Conservation (phyloP, 2,113 vertebrate genomes). For the Psittacus erithacus region DNA sequence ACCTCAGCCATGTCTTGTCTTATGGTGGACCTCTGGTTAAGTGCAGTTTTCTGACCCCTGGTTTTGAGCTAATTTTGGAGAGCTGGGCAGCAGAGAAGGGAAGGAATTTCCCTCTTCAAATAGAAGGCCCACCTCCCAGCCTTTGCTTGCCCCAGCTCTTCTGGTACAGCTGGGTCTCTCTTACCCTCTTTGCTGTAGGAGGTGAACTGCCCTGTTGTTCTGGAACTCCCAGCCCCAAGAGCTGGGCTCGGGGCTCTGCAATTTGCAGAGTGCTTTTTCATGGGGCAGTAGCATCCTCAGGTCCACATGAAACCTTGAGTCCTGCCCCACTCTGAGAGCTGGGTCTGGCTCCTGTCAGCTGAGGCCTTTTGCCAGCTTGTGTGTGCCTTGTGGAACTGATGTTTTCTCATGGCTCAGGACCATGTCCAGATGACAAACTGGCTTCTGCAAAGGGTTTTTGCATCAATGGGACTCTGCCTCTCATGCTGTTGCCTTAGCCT, state of each 20-base stretch:
- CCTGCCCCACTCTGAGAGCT: rapidly evolving
- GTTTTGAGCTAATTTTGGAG: background rate
- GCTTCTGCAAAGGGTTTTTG: background rate
- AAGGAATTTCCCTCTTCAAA: background rate
- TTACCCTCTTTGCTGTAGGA: background rate
- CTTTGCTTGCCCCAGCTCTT: background rate
- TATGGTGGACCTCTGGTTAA: background rate
- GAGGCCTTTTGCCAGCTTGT: background rate
- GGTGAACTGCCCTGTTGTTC: background rate
- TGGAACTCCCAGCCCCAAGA: background rate
- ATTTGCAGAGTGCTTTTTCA: background rate
- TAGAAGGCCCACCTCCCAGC: background rate
- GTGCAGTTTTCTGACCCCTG: background rate
- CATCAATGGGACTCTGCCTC: background rate
- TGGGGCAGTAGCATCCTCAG: background rate
- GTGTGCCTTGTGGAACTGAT: background rate
- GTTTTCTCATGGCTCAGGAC: background rate
- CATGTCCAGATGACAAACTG: background rate
- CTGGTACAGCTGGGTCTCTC: background rate
- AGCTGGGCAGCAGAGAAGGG: background rate
- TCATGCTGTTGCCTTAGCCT: background rate
- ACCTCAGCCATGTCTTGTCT: background rate
- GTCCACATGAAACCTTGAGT: background rate
- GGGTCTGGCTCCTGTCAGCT: background rate
- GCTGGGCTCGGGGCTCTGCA: background rate